Evolutionary conservation across 2,888 invertebrate species (phyloP).

Genomic region (Epistrophe grossulariae): DNA sequence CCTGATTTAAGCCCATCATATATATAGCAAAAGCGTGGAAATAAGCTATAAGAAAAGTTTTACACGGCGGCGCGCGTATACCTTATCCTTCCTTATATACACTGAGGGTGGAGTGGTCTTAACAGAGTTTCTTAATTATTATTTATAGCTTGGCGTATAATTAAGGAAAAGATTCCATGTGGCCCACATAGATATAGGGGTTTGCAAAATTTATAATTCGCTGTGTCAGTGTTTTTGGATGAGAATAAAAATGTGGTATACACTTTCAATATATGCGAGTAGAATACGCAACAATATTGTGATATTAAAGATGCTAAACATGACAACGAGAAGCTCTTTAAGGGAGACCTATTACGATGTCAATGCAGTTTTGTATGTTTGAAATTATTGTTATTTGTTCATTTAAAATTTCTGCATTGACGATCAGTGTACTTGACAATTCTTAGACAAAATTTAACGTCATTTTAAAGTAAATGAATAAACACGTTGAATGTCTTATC

Average conservation of each 20-base stretch:
- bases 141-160: constrained; percentile 77
- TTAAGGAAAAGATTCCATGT: constrained; percentile 75
- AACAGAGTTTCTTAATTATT: constrained; percentile 78
- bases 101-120: constrained; percentile 62
- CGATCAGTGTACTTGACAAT: too few relatives aligned
- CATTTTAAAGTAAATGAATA: too few relatives aligned
- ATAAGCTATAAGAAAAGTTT: constrained; percentile 50
- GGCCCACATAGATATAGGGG: constrained; percentile 44
- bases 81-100: constrained; percentile 20
- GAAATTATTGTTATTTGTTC: too few relatives aligned
- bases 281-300: neutral
- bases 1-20: constrained; percentile 60
- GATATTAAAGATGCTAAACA: neutral
- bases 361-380: too few relatives aligned
- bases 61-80: constrained; percentile 9
- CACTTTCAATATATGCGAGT: neutral
- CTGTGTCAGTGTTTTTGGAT: neutral
- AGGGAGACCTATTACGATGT: too few relatives aligned
- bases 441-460: too few relatives aligned
- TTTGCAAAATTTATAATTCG: constrained; percentile 7
- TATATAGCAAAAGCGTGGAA: constrained; percentile 10
- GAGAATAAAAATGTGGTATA: neutral
- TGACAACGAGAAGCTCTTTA: neutral
- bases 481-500: too few relatives aligned
- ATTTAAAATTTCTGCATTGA: too few relatives aligned